A percentile compares a stretch with the other conserved stretches of the same genome.
These are phyloP conservation scores for Caenorhabditis brenneri DNA, from an alignment of 1,140 invertebrate species.

Conservation along the genomic window DNA sequence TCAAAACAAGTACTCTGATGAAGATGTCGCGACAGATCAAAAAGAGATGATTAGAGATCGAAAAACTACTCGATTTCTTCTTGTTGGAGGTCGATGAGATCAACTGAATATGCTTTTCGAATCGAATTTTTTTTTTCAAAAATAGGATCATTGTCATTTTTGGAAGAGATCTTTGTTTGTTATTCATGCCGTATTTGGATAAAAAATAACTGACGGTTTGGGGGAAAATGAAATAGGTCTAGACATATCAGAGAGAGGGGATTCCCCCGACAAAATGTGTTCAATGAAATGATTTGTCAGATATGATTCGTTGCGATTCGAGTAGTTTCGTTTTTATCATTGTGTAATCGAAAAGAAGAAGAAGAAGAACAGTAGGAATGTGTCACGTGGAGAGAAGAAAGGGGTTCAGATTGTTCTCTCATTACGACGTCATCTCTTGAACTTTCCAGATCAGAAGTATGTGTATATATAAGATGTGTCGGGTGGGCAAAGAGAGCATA, in stretches of 20 bases:
- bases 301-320: neutral
- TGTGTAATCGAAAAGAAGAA: too few relatives aligned
- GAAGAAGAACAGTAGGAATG: neutral
- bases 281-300: neutral
- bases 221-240: neutral
- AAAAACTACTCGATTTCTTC: neutral
- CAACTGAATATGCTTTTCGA: neutral
- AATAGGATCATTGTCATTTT: neutral
- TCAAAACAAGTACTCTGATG: neutral
- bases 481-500: too few relatives aligned
- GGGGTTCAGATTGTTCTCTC: neutral
- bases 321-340: neutral
- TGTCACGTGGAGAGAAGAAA: neutral
- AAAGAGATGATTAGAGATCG: constrained; percentile 25
- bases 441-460: too few relatives aligned
- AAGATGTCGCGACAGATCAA: constrained; percentile 22
- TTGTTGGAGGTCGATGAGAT: constrained; percentile 5
- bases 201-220: neutral
- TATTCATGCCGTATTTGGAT: neutral
- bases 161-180: constrained; percentile 25
- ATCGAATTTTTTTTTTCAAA: neutral
- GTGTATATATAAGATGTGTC: too few relatives aligned
- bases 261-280: neutral
- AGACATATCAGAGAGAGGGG: neutral
- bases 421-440: neutral